Percentiles rank a stretch among this genome's conserved stretches.
Conservation (phyloP, 2,888 invertebrate species). For the Aspidiotus rigidus region DNA sequence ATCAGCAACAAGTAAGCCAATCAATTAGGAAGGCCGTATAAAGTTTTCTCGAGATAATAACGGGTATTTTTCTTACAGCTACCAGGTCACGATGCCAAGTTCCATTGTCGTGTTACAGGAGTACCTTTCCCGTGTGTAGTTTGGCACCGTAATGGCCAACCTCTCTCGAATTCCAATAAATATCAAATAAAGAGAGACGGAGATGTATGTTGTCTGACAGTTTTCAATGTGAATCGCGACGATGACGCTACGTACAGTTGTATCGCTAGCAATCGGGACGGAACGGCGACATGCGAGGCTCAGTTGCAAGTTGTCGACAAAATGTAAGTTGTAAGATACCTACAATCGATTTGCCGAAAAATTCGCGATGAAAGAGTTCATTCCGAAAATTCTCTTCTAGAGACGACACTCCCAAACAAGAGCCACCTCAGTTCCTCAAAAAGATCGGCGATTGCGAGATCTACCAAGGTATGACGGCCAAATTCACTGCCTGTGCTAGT, state of each 20-base stretch:
- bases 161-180: conserved; percentile 58
- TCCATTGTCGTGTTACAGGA: conserved; percentile 69
- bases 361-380: background rate
- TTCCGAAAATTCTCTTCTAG: conserved; percentile 44
- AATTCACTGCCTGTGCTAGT: conserved; percentile 85
- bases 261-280: conserved; percentile 68
- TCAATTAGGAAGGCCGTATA: background rate
- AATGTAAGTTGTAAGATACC: conserved; percentile 54
- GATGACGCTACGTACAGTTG: conserved; percentile 72
- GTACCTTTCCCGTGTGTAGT: conserved; percentile 72
- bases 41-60: background rate
- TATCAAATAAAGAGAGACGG: conserved; percentile 69
- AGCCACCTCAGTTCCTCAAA: conserved; percentile 80
- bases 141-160: conserved; percentile 78
- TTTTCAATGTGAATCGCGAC: conserved; percentile 55
- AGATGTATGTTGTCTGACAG: conserved; percentile 65
- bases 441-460: conserved; percentile 80
- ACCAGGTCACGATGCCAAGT: conserved; percentile 69
- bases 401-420: conserved; percentile 62
- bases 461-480: conserved; percentile 76
- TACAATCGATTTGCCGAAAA: background rate
- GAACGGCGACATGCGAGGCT: conserved; percentile 65
- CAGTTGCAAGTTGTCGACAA: conserved; percentile 68
- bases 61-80: conserved; percentile 41
- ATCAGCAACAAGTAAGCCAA: conserved; percentile 52